phyloP scores from a whole-genome alignment of 2,888 invertebrate species.

The Drosophila kambysellisi region DNA sequence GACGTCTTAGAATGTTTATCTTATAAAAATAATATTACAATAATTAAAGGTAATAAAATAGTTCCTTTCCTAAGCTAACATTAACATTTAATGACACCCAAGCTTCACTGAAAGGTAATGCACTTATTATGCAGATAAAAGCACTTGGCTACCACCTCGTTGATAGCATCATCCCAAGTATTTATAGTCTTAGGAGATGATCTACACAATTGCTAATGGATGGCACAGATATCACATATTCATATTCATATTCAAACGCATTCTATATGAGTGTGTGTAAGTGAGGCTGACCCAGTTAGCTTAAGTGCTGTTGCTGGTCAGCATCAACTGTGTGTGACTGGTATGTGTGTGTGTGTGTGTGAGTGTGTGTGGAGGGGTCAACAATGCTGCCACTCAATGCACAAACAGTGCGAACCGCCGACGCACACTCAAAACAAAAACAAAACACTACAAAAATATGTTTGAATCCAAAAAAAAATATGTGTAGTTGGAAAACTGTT shows the following conservation, averaged over 20 bases:
- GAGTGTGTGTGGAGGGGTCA: constrained; percentile 53
- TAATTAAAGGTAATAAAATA: background rate
- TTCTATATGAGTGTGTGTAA: constrained; percentile 8
- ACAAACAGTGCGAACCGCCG: constrained; percentile 51
- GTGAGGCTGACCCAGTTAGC: constrained; percentile 49
- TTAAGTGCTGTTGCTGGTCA: constrained; percentile 54
- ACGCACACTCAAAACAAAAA: constrained; percentile 46
- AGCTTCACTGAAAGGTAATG: background rate
- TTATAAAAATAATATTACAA: background rate
- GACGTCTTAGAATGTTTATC: background rate
- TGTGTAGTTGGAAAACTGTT: constrained; percentile 13
- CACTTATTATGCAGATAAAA: background rate
- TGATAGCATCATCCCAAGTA: constrained; percentile 19
- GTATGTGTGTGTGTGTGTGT: constrained; percentile 22
- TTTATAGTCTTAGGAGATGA: constrained; percentile 55
- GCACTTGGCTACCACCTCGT: background rate
- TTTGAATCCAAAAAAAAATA: constrained; percentile 29
- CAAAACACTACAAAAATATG: constrained; percentile 27
- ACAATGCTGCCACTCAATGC: constrained; percentile 67
- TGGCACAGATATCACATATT: constrained; percentile 44
- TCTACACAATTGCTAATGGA: constrained; percentile 52
- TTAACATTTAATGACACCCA: background rate
- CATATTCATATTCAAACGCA: constrained; percentile 36
- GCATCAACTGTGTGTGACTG: constrained; percentile 16
- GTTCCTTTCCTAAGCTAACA: background rate